Evolutionary conservation across 2,113 vertebrate species (phyloP).

Genomic region (Otis tarda): DNA sequence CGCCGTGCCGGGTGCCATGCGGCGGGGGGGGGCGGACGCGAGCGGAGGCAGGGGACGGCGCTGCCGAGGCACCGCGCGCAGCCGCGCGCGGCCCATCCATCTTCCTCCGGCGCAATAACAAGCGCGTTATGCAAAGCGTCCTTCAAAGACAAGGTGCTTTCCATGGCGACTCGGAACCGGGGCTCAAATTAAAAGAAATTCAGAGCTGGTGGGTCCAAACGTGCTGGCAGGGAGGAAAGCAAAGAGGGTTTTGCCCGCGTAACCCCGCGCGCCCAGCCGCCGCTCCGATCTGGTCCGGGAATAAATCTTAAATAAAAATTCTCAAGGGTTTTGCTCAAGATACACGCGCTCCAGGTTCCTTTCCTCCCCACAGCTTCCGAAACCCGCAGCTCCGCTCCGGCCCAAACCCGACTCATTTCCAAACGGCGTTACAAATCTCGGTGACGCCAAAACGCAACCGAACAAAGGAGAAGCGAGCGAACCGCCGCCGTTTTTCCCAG

Average conservation of each 20-base stretch:
- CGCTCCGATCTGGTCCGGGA: rapidly evolving
- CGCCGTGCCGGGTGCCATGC: neutral
- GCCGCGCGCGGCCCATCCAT: neutral
- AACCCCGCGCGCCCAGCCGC: no score
- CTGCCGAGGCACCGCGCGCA: neutral
- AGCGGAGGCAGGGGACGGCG: neutral
- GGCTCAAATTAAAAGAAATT: neutral
- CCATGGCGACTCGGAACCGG: rapidly evolving
- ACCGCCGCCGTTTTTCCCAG: no score
- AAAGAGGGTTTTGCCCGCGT: neutral
- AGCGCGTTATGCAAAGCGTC: neutral
- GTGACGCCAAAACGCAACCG: neutral
- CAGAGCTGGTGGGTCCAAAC: neutral
- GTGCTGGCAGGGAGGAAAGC: neutral
- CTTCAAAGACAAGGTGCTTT: neutral
- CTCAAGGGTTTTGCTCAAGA: rapidly evolving
- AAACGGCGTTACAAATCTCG: rapidly evolving
- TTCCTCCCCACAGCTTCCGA: neutral
- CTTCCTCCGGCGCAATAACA: neutral
- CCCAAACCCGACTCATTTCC: neutral
- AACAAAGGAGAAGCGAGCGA: neutral
- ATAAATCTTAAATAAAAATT: neutral
- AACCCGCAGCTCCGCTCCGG: neutral
- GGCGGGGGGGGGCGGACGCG: neutral
- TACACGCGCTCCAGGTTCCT: neutral